Evolutionary conservation across 23 tunicate species (phyloP).

Genomic region (Botrylloides violaceus): DNA sequence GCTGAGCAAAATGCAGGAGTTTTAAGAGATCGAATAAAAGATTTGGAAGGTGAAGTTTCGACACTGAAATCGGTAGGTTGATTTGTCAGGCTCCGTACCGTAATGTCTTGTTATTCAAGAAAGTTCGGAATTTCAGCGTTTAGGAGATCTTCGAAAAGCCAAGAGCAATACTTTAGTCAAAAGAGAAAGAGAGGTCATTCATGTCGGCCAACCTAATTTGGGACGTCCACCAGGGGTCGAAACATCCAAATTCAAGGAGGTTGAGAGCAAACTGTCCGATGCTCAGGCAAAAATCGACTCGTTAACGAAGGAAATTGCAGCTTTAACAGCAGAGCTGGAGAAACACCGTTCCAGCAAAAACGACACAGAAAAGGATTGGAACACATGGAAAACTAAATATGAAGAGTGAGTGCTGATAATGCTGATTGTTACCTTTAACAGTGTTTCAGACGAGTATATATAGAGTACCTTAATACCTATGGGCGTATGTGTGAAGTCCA

Average conservation of each 20-base stretch:
- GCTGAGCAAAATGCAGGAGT: slow-evolving; percentile 32
- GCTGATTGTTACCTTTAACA: too few relatives aligned
- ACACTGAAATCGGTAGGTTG: slow-evolving; percentile 54
- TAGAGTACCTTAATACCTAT: too few relatives aligned
- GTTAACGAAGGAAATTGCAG: slow-evolving; percentile 10
- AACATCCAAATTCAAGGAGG: slow-evolving; percentile 57
- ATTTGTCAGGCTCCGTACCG: not conserved
- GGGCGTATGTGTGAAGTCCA: too few relatives aligned
- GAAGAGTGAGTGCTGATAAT: slow-evolving; percentile 19
- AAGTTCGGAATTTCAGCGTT: slow-evolving; percentile 35
- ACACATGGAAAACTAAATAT: slow-evolving; percentile 41
- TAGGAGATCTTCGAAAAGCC: slow-evolving; percentile 80
- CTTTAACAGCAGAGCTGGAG: not conserved
- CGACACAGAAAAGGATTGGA: slow-evolving; percentile 11
- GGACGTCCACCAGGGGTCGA: slow-evolving; percentile 74
- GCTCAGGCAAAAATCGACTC: slow-evolving; percentile 20
- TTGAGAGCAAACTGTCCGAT: slow-evolving; percentile 45
- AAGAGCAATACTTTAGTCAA: slow-evolving; percentile 75
- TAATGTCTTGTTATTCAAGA: not conserved
- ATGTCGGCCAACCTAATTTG: slow-evolving; percentile 74
- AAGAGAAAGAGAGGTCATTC: slow-evolving; percentile 84
- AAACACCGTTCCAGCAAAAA: not conserved
- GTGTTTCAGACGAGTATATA: too few relatives aligned
- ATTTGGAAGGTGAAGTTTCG: slow-evolving; percentile 67
- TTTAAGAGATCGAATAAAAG: slow-evolving; percentile 48